Evolutionary conservation across 2,888 invertebrate species (phyloP).

Genomic region (Ophioninae sp.): DNA sequence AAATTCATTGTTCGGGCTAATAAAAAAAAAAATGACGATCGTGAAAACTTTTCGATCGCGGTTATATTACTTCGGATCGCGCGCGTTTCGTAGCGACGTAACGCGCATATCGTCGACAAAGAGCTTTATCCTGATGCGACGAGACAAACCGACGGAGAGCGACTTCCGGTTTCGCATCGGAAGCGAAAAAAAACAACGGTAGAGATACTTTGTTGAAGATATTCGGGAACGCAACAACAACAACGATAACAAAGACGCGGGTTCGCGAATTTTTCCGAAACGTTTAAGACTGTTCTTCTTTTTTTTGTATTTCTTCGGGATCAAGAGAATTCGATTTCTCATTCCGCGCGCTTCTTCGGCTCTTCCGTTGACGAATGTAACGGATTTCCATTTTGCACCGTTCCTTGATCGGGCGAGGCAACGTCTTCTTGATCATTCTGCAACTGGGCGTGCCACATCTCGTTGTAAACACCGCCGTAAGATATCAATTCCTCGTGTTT

Average conservation of each 20-base stretch:
- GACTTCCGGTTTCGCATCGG: not conserved
- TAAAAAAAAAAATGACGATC: not conserved
- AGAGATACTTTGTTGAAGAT: not conserved
- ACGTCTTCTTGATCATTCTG: conserved; percentile 82
- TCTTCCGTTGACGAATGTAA: conserved; percentile 7
- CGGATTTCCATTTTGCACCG: conserved; percentile 29
- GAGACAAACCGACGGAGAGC: not conserved
- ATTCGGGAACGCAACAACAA: not conserved
- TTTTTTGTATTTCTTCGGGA: not conserved
- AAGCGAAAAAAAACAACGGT: not conserved
- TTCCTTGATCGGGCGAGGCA: not conserved
- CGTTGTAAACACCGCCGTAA: conserved; percentile 88
- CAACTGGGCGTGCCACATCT: conserved; percentile 97
- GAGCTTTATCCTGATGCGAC: not conserved
- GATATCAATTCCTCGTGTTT: conserved; percentile 83
- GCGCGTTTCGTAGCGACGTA: not conserved
- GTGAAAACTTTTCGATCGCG: not conserved
- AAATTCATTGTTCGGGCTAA: not conserved
- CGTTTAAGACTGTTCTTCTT: not conserved
- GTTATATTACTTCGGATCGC: not conserved
- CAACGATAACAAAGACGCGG: not conserved
- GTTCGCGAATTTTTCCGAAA: not conserved
- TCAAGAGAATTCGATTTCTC: not conserved
- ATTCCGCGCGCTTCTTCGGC: conserved; percentile 13
- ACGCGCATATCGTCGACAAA: not conserved